These are phyloP conservation scores for Chrysotoxum bicinctum DNA, from an alignment of 2,888 invertebrate genomes.

Conservation along the genomic window DNA sequence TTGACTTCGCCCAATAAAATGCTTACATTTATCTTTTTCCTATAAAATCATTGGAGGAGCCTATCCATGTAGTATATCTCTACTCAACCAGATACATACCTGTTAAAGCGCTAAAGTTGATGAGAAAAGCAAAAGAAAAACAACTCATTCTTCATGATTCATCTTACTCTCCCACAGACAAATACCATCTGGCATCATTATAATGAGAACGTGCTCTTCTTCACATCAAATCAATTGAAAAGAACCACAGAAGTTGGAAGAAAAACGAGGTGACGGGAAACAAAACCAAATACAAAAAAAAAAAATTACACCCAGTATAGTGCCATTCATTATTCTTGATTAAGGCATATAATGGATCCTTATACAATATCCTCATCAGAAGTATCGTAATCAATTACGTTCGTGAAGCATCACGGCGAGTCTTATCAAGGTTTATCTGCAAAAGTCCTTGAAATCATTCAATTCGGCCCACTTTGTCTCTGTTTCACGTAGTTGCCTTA, in stretches of 20 bases:
- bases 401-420: slow-evolving; percentile 52
- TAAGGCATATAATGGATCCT: slow-evolving; percentile 70
- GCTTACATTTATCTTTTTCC: not conserved
- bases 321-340: slow-evolving; percentile 70
- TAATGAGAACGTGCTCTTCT: slow-evolving; percentile 39
- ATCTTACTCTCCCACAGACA: slow-evolving; percentile 26
- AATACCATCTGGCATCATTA: slow-evolving; percentile 38
- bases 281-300: slow-evolving; percentile 29
- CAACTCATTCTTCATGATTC: slow-evolving; percentile 37
- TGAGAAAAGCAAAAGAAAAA: slow-evolving; percentile 12
- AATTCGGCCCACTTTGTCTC: slow-evolving; percentile 22
- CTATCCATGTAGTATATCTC: not conserved
- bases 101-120: slow-evolving; percentile 9
- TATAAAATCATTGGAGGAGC: slow-evolving; percentile 8
- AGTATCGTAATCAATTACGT: slow-evolving; percentile 68
- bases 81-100: not conserved
- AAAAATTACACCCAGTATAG: slow-evolving; percentile 37
- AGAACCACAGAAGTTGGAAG: slow-evolving; percentile 29
- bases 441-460: slow-evolving; percentile 33
- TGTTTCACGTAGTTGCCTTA: not conserved
- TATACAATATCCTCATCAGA: slow-evolving; percentile 68
- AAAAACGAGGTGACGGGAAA: slow-evolving; percentile 5
- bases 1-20: slow-evolving; percentile 16
- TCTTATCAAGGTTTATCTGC: slow-evolving; percentile 61
- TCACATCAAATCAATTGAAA: slow-evolving; percentile 35